Percentiles rank a stretch among this genome's conserved stretches.
These are phyloP conservation scores for Ellobius talpinus DNA, from an alignment of 2,113 vertebrate species.

Conservation along the genomic window DNA sequence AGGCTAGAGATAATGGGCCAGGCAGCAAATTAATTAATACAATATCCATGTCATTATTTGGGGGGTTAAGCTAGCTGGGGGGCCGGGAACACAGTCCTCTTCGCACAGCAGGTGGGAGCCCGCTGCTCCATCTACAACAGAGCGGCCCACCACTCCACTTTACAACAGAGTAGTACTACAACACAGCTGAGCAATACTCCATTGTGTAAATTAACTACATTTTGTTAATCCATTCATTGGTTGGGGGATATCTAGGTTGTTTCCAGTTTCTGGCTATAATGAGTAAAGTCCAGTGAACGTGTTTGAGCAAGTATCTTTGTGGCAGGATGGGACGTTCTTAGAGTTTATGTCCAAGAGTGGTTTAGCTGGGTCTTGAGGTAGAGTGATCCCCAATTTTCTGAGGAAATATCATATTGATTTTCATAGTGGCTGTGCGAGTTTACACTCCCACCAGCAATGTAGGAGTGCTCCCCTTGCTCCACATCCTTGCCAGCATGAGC, in stretches of 20 bases:
- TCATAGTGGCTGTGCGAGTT: neutral
- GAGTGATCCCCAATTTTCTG: neutral
- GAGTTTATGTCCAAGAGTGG: neutral
- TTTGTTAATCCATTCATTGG: too few species aligned
- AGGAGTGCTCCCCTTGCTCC: neutral
- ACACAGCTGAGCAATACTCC: neutral
- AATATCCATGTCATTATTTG: too few species aligned
- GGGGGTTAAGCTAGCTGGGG: too few species aligned
- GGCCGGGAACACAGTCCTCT: too few species aligned
- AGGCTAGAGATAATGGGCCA: too few species aligned
- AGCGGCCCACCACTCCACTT: too few species aligned
- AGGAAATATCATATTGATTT: neutral
- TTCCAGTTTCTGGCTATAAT: too few species aligned
- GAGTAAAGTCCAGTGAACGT: neutral
- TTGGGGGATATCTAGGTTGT: too few species aligned
- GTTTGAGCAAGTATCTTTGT: neutral
- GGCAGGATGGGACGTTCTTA: neutral
- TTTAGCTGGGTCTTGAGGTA: neutral
- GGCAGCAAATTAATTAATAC: too few species aligned
- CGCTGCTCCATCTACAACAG: too few species aligned
- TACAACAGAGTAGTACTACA: too few species aligned
- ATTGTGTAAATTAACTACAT: neutral
- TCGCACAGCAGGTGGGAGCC: too few species aligned
- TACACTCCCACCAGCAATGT: neutral
- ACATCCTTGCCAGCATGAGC: neutral